A percentile compares a stretch with the other conserved stretches of the same genome.
These are phyloP conservation scores for Gnathonemus echidnorhynchus DNA, from an alignment of 2,113 vertebrate species.

Conservation along the genomic window DNA sequence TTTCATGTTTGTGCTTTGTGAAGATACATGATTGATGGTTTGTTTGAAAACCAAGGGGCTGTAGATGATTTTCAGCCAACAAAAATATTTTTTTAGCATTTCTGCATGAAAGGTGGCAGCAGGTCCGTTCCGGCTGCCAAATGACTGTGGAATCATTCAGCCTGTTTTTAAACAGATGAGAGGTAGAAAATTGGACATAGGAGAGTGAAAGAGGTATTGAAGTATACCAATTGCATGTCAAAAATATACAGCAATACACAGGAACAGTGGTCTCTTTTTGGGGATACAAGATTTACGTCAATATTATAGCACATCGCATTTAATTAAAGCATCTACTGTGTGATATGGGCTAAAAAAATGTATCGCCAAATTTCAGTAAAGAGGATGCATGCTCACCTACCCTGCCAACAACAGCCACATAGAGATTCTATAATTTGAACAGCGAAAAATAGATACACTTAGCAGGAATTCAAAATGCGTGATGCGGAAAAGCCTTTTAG, in stretches of 20 bases:
- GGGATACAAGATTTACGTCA: not conserved
- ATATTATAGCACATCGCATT: not conserved
- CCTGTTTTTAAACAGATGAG: not conserved
- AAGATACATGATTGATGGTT: not conserved
- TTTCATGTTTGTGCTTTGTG: not conserved
- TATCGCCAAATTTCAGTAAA: not conserved
- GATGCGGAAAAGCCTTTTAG: not conserved
- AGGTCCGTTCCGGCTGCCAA: not conserved
- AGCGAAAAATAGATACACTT: not conserved
- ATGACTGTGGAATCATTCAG: not conserved
- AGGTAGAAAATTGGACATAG: not conserved
- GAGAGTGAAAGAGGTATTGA: not conserved
- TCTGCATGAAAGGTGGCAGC: not conserved
- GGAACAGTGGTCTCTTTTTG: not conserved
- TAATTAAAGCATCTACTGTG: not conserved
- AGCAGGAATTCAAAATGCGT: not conserved
- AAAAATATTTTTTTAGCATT: not conserved
- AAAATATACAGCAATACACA: not conserved
- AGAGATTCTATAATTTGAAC: not conserved
- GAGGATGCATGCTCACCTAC: not conserved
- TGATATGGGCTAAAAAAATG: not conserved
- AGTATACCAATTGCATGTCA: not conserved
- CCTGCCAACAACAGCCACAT: not conserved
- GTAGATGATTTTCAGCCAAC: not conserved
- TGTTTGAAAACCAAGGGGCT: not conserved